Evolutionary conservation across 2,888 invertebrate species (phyloP).

Genomic region (Scotopteryx bipunctaria): DNA sequence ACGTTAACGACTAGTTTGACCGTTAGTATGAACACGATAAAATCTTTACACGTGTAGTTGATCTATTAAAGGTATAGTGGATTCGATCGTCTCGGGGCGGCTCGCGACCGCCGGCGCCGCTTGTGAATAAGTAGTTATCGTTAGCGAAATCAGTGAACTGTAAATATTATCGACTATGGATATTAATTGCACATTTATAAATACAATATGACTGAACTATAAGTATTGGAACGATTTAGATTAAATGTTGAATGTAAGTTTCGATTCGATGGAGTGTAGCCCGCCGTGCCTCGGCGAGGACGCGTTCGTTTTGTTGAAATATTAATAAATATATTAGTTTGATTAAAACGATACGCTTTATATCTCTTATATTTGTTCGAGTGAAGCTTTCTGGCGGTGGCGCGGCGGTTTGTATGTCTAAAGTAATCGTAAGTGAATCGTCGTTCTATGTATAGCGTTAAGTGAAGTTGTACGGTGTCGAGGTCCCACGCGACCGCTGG

Average conservation of each 20-base stretch:
- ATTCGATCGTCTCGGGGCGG: constrained; percentile 48
- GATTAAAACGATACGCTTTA: constrained; percentile 77
- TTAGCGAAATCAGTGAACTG: constrained; percentile 64
- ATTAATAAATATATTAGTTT: constrained; percentile 64
- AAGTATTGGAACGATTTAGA: constrained; percentile 60
- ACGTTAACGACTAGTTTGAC: constrained; percentile 63
- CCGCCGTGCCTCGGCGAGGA: constrained; percentile 55
- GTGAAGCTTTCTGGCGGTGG: constrained; percentile 51
- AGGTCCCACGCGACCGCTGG: constrained; percentile 55
- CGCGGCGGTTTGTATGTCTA: constrained; percentile 63
- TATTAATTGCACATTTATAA: constrained; percentile 64
- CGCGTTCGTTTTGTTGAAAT: constrained; percentile 54
- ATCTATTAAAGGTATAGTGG: constrained; percentile 56
- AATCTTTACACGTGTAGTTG: constrained; percentile 64
- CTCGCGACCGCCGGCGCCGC: constrained; percentile 50
- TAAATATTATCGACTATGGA: constrained; percentile 56
- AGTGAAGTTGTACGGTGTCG: constrained; percentile 63
- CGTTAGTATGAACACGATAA: constrained; percentile 66
- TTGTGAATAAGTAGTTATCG: constrained; percentile 69
- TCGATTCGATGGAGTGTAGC: constrained; percentile 51
- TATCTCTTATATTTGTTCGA: constrained; percentile 63
- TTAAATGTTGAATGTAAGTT: constrained; percentile 67
- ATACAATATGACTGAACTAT: constrained; percentile 76
- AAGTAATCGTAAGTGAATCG: constrained; percentile 61
- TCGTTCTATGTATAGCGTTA: constrained; percentile 63